A percentile compares a stretch with the other conserved stretches of the same genome.
phyloP scores from a whole-genome alignment of 2,113 vertebrate species.

The Clinocottus analis region DNA sequence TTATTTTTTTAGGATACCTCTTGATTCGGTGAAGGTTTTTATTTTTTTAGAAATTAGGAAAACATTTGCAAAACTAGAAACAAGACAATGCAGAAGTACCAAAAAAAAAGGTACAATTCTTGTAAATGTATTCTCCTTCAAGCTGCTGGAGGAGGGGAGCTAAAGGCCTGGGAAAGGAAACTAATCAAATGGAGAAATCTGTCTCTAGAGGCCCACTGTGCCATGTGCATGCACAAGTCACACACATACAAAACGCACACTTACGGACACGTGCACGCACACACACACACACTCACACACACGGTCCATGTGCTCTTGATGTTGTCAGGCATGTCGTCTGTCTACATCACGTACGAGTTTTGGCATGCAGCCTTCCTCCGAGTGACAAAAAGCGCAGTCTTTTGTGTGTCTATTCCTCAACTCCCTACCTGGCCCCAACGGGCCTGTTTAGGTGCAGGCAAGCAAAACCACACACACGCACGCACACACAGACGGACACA shows the following conservation, averaged over 20 bases:
- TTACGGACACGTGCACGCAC: slow-evolving; percentile 11
- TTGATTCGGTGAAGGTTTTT: background rate
- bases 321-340: slow-evolving; percentile 62
- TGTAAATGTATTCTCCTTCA: slow-evolving; percentile 22
- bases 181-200: slow-evolving; percentile 72
- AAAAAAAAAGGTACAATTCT: slow-evolving; percentile 25
- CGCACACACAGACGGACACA: slow-evolving; percentile 23
- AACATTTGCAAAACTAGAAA: background rate
- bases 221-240: slow-evolving; percentile 25
- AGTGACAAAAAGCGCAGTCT: slow-evolving; percentile 70
- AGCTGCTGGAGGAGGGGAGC: slow-evolving; percentile 50
- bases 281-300: slow-evolving; percentile 10
- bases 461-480: slow-evolving; percentile 53
- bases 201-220: slow-evolving; percentile 65
- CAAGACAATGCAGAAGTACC: background rate
- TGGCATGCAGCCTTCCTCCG: slow-evolving; percentile 65
- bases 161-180: slow-evolving; percentile 64
- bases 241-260: slow-evolving; percentile 7
- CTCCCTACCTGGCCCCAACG: slow-evolving; percentile 68
- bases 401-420: slow-evolving; percentile 59
- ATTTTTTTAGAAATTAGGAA: slow-evolving; percentile 6
- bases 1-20: slow-evolving; percentile 9
- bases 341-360: slow-evolving; percentile 67
- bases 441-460: slow-evolving; percentile 67
- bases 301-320: slow-evolving; percentile 18